phyloP scores from a whole-genome alignment of 2,888 invertebrate species.

The Xanthorhoe spadicearia region DNA sequence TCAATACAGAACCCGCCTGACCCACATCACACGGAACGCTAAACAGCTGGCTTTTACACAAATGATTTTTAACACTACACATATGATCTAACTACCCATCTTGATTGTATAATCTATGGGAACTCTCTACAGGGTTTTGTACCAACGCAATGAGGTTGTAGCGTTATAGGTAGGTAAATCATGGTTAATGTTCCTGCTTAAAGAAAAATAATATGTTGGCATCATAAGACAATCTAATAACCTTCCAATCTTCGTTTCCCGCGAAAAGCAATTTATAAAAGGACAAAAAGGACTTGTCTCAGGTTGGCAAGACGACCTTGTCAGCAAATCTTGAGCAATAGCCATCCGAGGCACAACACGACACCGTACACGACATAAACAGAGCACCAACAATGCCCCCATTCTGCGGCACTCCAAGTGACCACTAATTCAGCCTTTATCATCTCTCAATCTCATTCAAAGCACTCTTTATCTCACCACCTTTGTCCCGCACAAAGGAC shows the following conservation, averaged over 20 bases:
- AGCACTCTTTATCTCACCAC: conserved; percentile 53
- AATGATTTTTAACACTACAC: background rate
- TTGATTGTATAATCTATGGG: too few species aligned
- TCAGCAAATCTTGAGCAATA: conserved; percentile 11
- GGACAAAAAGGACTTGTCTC: background rate
- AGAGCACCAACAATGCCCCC: conserved; percentile 26
- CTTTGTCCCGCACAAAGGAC: conserved; percentile 57
- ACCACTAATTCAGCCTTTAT: conserved; percentile 44
- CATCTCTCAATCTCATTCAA: conserved; percentile 47
- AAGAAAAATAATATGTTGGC: too few species aligned
- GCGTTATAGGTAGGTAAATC: too few species aligned
- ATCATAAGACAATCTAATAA: too few species aligned
- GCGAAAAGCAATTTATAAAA: background rate
- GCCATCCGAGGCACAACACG: conserved; percentile 19
- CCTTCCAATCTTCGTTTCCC: too few species aligned
- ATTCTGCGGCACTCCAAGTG: conserved; percentile 35
- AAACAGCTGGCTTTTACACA: conserved; percentile 21
- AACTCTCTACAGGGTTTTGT: too few species aligned
- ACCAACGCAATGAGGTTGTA: too few species aligned
- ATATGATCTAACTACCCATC: background rate
- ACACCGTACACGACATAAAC: conserved; percentile 26
- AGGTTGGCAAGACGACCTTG: conserved; percentile 10
- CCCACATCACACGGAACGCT: conserved; percentile 46
- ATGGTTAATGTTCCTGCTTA: too few species aligned
- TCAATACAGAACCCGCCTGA: conserved; percentile 61